Conservation (phyloP, 1,140 invertebrate species). For the Penaeus vannamei region DNA sequence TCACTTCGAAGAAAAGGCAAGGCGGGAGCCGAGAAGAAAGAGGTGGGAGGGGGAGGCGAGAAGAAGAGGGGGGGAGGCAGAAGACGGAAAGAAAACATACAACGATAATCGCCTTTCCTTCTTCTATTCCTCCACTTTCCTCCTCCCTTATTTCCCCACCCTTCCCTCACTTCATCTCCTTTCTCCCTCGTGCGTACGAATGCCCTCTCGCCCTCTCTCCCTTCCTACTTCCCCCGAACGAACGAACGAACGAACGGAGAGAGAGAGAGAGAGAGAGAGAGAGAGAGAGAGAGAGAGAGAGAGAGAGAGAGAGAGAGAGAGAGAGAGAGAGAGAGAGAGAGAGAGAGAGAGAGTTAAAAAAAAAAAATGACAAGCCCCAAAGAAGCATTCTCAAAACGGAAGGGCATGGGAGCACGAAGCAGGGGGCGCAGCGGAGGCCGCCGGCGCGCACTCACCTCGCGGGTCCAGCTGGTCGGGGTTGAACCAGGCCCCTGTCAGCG, state of each 20-base stretch:
- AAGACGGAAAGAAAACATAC: no score
- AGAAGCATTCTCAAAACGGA: no score
- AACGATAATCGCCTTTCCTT: background rate
- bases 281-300: background rate
- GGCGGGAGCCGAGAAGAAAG: no score
- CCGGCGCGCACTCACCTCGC: slow-evolving; percentile 80
- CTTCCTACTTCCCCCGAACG: background rate
- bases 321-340: background rate
- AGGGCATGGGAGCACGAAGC: background rate
- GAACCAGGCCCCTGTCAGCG: slow-evolving; percentile 88
- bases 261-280: background rate
- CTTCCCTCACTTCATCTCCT: background rate
- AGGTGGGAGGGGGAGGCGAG: no score
- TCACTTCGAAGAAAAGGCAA: no score
- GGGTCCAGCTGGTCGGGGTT: slow-evolving; percentile 89
- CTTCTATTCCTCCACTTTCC: background rate
- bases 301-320: slow-evolving; percentile 5
- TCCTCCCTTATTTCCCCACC: background rate
- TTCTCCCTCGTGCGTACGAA: background rate
- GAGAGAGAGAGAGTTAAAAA: background rate
- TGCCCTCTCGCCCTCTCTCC: no score
- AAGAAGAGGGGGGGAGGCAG: no score
- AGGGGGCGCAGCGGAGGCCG: background rate
- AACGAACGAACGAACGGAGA: background rate
- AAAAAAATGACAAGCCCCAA: no score